Evolutionary conservation across 2,113 vertebrate genomes (phyloP), one percentile per base, ranked within the genome.

Genomic region (Meleagris gallopavo): DNA sequence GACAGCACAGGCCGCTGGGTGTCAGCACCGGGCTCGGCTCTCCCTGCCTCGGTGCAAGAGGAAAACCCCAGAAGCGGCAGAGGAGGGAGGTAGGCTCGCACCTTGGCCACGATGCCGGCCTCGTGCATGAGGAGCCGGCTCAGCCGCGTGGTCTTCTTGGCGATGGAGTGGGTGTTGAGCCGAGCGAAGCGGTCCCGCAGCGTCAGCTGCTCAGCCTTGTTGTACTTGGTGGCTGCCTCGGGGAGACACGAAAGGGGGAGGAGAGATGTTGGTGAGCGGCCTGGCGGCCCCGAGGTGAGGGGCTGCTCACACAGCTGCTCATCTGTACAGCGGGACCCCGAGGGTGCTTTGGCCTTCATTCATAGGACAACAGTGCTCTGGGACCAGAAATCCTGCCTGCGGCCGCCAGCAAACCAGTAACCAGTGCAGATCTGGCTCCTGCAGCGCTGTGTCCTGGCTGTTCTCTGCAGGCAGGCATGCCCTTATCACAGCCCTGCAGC

Each of bases 111-210:
- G 0, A 99, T 98, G 69, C 99, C 99, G 0, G 99, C 98, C 96
- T 99, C 99, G 3, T 99, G 98, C 97, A 99, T 98, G 94, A 99
- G 93, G 34, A 98, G 97, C 80, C 99, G 98, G 95, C 99, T 98
- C 78, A 99, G 95, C 43, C 99, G 97, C 0, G 98, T 97, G 6
- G 99, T 99, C 97, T 99, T 99, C 97, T 99, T 99, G 62, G 98
- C 98, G 5, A 99, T 98, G 83, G 99, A 99, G 97, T 99, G 99
- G 0, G 98, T 97, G 97, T 98, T 99, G 92, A 99, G 96, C 8
- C 99, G 98, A 6, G 98, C 98, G 21, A 99, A 97, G 89, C 98
- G 98, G 87, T 99, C 99, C 89, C 97, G 98, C 67, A 99, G 98
- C 13, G 98, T 98, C 97, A 99, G 97, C 9, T 95, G 98, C 94